A percentile compares a stretch with the other conserved stretches of the same genome.
Evolutionary conservation across 2,888 invertebrate species (phyloP).

Genomic region (Agrenia bidenticulata): DNA sequence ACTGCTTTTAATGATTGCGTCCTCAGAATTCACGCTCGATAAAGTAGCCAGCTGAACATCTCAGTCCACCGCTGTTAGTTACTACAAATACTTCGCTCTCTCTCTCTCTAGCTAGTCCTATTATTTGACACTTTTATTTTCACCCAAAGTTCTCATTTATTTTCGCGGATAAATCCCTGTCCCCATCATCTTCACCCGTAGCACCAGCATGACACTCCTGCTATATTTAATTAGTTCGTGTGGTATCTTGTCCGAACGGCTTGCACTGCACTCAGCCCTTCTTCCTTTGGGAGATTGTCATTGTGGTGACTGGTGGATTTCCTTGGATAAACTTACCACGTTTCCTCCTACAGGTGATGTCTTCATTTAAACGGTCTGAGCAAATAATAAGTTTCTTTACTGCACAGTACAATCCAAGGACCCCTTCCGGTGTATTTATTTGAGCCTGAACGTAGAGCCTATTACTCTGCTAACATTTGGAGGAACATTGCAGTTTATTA

Average conservation of each 20-base stretch:
- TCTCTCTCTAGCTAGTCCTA: conserved; percentile 8
- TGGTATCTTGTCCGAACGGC: background rate
- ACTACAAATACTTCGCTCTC: conserved; percentile 19
- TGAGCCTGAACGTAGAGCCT: no score
- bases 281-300: no score
- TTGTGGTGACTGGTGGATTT: no score
- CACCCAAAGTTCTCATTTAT: conserved; percentile 3
- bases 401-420: no score
- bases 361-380: no score
- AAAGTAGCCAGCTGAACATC: conserved; percentile 14
- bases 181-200: background rate
- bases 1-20: conserved; percentile 16
- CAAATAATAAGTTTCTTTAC: no score
- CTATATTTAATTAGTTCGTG: background rate
- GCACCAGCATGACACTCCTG: background rate
- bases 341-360: no score
- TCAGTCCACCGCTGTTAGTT: conserved; percentile 15
- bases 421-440: no score
- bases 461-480: no score
- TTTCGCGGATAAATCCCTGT: background rate
- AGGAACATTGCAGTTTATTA: no score
- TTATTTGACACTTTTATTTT: conserved; percentile 16
- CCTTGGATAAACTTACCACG: no score
- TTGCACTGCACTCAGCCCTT: no score
- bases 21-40: conserved; percentile 27